Conservation (phyloP, 1,140 invertebrate species). For the Drosophila insularis region DNA sequence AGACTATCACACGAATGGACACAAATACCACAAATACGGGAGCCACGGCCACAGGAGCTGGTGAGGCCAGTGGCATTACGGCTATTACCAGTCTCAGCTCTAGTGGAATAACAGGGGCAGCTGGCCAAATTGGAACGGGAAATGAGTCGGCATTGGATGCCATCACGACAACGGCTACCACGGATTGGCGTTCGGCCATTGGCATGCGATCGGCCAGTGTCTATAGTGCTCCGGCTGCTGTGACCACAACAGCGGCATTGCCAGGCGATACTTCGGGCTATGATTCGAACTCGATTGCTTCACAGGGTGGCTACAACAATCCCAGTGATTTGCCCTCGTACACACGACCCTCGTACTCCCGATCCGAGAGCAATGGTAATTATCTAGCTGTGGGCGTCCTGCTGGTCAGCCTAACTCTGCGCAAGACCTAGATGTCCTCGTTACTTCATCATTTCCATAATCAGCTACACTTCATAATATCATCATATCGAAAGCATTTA, state of each 20-base stretch:
- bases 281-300: constrained; percentile 65
- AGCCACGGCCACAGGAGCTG: constrained; percentile 53
- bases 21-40: constrained; percentile 68
- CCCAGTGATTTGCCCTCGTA: constrained; percentile 77
- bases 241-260: constrained; percentile 60
- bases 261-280: constrained; percentile 73
- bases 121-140: constrained; percentile 15
- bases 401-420: constrained; percentile 77
- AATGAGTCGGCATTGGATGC: constrained; percentile 9
- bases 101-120: constrained; percentile 16
- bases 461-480: constrained; percentile 44
- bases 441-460: constrained; percentile 34
- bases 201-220: constrained; percentile 78
- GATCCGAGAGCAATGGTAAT: constrained; percentile 82
- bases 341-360: constrained; percentile 76
- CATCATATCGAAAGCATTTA: constrained; percentile 20
- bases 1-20: constrained; percentile 80
- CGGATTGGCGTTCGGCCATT: constrained; percentile 71
- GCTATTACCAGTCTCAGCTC: constrained; percentile 53
- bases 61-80: constrained; percentile 54
- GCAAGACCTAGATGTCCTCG: constrained; percentile 60
- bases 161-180: constrained; percentile 58
- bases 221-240: constrained; percentile 74
- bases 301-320: constrained; percentile 67
- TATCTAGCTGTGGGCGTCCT: constrained; percentile 80